These are phyloP conservation scores for Scomber colias DNA, from an alignment of 2,113 vertebrate genomes.

Conservation along the genomic window DNA sequence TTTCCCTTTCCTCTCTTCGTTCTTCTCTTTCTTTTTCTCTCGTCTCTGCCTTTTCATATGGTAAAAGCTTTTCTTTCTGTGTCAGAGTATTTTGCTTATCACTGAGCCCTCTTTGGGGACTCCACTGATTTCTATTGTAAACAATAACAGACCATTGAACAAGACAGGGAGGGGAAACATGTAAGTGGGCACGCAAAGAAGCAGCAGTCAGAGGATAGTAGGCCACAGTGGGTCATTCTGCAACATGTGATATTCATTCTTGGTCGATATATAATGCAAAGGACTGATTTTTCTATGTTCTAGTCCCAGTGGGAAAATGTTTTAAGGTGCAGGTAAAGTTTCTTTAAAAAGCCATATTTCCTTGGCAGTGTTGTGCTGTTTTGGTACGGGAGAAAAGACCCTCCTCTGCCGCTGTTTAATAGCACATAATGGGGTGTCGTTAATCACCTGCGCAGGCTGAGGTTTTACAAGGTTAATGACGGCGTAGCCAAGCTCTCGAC, in stretches of 20 bases:
- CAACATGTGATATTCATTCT: slow-evolving; percentile 34
- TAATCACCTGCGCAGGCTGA: slow-evolving; percentile 74
- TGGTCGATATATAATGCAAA: neutral
- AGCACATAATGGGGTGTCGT: slow-evolving; percentile 72
- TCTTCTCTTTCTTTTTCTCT: slow-evolving; percentile 25
- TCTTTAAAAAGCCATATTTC: slow-evolving; percentile 10
- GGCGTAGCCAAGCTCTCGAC: slow-evolving; percentile 56
- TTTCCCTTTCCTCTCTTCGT: slow-evolving; percentile 40
- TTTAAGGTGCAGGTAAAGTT: slow-evolving; percentile 24
- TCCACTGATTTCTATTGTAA: slow-evolving; percentile 69
- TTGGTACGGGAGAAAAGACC: slow-evolving; percentile 39
- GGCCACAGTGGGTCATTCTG: slow-evolving; percentile 56
- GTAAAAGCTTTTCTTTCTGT: slow-evolving; percentile 73
- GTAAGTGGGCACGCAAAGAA: slow-evolving; percentile 54
- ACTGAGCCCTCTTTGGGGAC: slow-evolving; percentile 63
- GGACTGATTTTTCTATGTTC: neutral
- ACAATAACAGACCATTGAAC: slow-evolving; percentile 75
- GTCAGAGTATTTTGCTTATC: slow-evolving; percentile 72
- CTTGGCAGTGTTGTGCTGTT: slow-evolving; percentile 32
- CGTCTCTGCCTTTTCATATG: slow-evolving; percentile 73
- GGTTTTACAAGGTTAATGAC: slow-evolving; percentile 82
- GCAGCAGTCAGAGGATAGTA: slow-evolving; percentile 64
- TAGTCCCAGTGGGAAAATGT: slow-evolving; percentile 2
- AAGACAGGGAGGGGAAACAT: slow-evolving; percentile 66
- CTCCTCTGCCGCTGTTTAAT: slow-evolving; percentile 64